phyloP scores from a whole-genome alignment of 2,113 vertebrate genomes.

The Seriola aureovittata region DNA sequence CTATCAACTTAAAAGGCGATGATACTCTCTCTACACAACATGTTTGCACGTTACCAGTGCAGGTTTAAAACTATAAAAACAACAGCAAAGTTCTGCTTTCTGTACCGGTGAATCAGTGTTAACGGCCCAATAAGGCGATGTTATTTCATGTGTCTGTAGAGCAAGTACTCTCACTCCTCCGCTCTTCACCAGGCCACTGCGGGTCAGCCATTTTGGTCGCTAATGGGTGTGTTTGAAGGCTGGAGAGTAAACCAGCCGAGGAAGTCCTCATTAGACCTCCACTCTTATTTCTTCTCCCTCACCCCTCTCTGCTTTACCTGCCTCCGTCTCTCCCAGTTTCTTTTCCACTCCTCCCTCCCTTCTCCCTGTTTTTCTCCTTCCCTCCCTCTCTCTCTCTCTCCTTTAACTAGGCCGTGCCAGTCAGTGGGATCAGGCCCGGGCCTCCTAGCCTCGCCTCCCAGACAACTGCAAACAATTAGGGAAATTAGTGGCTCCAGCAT shows the following conservation, averaged over 20 bases:
- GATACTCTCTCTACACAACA: not conserved
- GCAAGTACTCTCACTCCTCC: too few relatives aligned
- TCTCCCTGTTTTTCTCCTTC: conserved; percentile 33
- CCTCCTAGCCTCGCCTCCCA: conserved; percentile 90
- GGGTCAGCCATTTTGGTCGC: conserved; percentile 95
- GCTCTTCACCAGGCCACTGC: conserved; percentile 75
- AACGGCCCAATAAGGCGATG: not conserved
- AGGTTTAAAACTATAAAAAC: not conserved
- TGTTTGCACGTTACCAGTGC: not conserved
- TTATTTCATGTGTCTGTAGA: not conserved
- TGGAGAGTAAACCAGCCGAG: conserved; percentile 84
- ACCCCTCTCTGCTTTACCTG: conserved; percentile 33
- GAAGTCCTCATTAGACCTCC: conserved; percentile 82
- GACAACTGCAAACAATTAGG: conserved; percentile 99
- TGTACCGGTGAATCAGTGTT: not conserved
- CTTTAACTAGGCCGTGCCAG: conserved; percentile 84
- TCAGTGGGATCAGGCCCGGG: conserved; percentile 83
- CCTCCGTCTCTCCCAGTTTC: conserved; percentile 63
- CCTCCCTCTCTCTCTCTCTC: conserved; percentile 25
- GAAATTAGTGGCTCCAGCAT: conserved; percentile 99
- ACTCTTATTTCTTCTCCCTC: conserved; percentile 36
- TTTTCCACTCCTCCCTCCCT: conserved; percentile 21
- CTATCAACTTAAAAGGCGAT: too few relatives aligned
- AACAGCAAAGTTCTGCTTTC: not conserved
- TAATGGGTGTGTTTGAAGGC: conserved; percentile 96